Evolutionary conservation across 2,797 vertebrate genomes (phyloP).

Genomic region (Geotria australis): DNA sequence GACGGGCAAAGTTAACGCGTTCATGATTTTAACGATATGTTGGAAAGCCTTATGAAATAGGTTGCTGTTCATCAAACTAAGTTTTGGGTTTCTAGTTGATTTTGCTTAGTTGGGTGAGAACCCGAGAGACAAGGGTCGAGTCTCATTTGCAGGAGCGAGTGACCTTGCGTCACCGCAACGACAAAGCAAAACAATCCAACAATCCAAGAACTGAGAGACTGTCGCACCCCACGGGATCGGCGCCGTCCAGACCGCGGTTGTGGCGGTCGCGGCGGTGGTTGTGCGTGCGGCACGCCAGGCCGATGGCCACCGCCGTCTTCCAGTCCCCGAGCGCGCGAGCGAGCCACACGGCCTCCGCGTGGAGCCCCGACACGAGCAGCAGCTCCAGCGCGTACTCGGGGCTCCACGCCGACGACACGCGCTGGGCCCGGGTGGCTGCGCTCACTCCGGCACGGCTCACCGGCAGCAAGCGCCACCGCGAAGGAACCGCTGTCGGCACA

Average conservation of each 20-base stretch:
- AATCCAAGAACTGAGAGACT: neutral
- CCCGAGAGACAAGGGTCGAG: no score
- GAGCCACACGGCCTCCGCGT: constrained; percentile 65
- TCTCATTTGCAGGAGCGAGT: no score
- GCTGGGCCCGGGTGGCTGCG: constrained; percentile 25
- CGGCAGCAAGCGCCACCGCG: neutral
- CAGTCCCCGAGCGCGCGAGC: constrained; percentile 47
- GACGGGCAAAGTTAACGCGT: no score
- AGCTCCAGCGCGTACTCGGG: constrained; percentile 56
- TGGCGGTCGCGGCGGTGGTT: no score
- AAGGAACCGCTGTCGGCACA: constrained; percentile 18
- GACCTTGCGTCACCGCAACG: neutral
- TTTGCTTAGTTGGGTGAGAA: no score
- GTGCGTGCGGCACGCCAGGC: constrained; percentile 23
- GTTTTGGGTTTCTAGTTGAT: no score
- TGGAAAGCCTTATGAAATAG: no score
- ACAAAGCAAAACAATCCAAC: neutral
- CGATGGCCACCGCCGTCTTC: constrained; percentile 48
- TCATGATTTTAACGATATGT: no score
- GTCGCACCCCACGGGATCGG: no score
- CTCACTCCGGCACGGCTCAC: constrained; percentile 11
- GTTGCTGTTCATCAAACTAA: no score
- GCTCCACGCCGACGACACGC: constrained; percentile 58
- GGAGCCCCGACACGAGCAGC: constrained; percentile 40
- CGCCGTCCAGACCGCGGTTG: no score